phyloP scores from a whole-genome alignment of 2,888 invertebrate genomes.

The Rutpela maculata region DNA sequence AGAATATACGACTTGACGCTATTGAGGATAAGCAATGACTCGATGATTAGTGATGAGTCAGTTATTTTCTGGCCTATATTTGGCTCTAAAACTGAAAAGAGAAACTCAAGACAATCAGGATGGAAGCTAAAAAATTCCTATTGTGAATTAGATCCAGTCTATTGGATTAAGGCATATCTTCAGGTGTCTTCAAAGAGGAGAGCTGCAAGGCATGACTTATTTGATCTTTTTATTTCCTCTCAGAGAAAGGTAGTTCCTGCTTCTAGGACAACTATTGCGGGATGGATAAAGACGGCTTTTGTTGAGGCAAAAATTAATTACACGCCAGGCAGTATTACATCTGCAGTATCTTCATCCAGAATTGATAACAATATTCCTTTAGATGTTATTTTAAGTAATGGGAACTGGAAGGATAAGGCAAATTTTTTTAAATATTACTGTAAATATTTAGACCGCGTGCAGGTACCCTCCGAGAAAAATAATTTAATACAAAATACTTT shows the following conservation, averaged over 20 bases:
- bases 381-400: constrained; percentile 44
- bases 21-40: constrained; percentile 36
- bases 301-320: constrained; percentile 33
- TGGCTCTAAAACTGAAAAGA: constrained; percentile 59
- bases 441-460: constrained; percentile 31
- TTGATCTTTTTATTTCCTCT: constrained; percentile 16
- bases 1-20: constrained; percentile 49
- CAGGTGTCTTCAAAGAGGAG: constrained; percentile 29
- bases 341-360: constrained; percentile 45
- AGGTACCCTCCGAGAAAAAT: not conserved
- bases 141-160: constrained; percentile 38
- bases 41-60: constrained; percentile 30
- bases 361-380: constrained; percentile 40
- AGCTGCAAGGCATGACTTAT: not conserved
- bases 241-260: constrained; percentile 34
- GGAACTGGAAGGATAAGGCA: constrained; percentile 43
- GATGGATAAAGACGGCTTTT: constrained; percentile 48
- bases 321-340: constrained; percentile 49
- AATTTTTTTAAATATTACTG: constrained; percentile 44
- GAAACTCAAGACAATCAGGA: constrained; percentile 44
- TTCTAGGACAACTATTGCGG: constrained; percentile 44
- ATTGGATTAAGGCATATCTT: constrained; percentile 42
- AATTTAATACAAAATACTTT: not conserved
- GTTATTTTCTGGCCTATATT: constrained; percentile 57
- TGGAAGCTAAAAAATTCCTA: constrained; percentile 47